Conservation (phyloP, 2,888 invertebrate genomes). For the Phoronis australis region DNA sequence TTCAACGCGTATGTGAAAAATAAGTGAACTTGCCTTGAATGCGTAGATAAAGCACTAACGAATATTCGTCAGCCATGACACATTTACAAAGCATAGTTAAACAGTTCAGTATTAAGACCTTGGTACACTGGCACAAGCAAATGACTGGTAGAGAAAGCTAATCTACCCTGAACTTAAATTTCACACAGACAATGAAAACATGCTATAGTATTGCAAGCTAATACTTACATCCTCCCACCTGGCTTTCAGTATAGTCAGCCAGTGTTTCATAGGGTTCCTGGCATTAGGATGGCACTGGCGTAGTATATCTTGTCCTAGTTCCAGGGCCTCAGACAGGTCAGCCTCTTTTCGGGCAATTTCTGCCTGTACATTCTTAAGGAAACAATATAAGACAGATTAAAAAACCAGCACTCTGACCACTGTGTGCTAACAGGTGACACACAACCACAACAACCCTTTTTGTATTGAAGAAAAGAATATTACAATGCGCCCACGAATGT, state of each 20-base stretch:
- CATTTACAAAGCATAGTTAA: too few species aligned
- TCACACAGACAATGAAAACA: too few species aligned
- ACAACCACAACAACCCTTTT: not conserved
- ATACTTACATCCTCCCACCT: constrained; percentile 65
- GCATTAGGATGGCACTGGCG: constrained; percentile 95
- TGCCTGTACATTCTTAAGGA: constrained; percentile 59
- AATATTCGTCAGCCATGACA: too few species aligned
- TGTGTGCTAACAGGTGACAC: too few species aligned
- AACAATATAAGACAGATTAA: not conserved
- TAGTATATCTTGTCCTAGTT: constrained; percentile 81
- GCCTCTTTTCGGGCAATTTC: constrained; percentile 78
- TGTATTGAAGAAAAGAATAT: not conserved
- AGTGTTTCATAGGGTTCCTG: constrained; percentile 95
- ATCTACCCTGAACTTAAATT: not conserved
- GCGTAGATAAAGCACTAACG: too few species aligned
- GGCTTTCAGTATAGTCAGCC: constrained; percentile 94
- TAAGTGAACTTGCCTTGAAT: too few species aligned
- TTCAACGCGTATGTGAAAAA: too few species aligned
- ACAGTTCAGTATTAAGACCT: too few species aligned
- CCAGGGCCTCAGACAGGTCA: constrained; percentile 72
- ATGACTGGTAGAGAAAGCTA: not conserved
- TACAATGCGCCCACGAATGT: too few species aligned
- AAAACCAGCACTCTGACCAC: too few species aligned
- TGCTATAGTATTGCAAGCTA: too few species aligned
- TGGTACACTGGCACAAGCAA: not conserved